Conservation (phyloP, 2,888 invertebrate species). For the Mantis religiosa region DNA sequence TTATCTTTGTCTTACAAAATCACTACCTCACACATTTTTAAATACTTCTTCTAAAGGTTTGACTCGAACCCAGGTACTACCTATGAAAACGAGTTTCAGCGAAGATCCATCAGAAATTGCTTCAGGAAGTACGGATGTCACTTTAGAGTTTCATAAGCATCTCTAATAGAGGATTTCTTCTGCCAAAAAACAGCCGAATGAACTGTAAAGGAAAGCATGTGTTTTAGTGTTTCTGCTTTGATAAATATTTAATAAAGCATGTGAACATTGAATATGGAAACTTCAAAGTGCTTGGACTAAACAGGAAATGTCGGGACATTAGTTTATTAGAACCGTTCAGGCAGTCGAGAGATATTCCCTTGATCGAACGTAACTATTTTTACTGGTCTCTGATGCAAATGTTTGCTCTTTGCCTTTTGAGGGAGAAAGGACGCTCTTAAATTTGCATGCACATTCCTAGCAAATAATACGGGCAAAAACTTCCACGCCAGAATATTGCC, state of each 20-base stretch:
- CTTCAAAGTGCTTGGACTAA: background rate
- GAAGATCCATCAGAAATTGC: no score
- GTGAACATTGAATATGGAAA: background rate
- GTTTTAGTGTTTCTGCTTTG: no score
- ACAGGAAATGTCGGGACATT: background rate
- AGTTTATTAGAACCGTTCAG: background rate
- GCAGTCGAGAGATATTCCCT: background rate
- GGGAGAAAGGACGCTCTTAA: background rate
- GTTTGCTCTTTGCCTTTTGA: background rate
- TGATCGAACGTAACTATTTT: background rate
- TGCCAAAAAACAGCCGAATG: no score
- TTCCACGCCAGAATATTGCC: background rate
- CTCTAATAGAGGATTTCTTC: no score
- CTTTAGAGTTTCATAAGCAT: no score
- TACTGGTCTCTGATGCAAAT: background rate
- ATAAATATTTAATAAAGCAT: background rate
- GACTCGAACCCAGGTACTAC: no score
- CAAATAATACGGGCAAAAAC: background rate
- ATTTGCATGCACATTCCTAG: background rate
- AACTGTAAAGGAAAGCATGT: no score
- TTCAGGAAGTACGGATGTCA: no score
- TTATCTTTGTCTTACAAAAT: no score
- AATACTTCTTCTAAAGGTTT: no score
- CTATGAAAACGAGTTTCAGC: no score
- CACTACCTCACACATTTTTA: no score